Evolutionary conservation across 2,113 vertebrate genomes (phyloP).

Genomic region (Sorex fumeus): DNA sequence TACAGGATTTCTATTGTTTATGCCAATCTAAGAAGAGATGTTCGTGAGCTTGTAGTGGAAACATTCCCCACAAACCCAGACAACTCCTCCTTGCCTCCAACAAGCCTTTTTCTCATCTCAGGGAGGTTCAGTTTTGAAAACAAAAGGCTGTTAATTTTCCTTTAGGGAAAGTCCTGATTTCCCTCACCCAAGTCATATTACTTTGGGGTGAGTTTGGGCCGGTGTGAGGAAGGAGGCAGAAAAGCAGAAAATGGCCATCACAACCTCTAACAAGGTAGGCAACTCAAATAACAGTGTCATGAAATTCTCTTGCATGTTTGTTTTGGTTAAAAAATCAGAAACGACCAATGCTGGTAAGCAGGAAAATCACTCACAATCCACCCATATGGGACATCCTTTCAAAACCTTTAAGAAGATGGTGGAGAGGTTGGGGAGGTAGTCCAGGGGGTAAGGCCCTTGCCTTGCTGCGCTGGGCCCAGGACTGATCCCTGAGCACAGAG

Average conservation of each 20-base stretch:
- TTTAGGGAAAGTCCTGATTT: slow-evolving; percentile 14
- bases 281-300: background rate
- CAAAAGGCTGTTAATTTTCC: slow-evolving; percentile 39
- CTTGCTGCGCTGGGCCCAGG: no score
- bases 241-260: background rate
- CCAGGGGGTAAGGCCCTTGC: no score
- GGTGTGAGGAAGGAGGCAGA: background rate
- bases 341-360: background rate
- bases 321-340: slow-evolving; percentile 26
- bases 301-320: background rate
- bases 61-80: background rate
- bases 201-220: background rate
- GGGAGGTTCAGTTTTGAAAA: slow-evolving; percentile 3
- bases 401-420: background rate
- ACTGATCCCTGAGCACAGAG: no score
- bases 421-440: background rate
- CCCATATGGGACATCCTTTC: no score
- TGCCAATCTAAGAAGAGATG: background rate
- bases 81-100: background rate
- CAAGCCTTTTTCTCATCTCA: slow-evolving; percentile 15
- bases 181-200: background rate
- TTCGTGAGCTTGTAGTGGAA: background rate
- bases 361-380: background rate
- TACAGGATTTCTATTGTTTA: background rate
- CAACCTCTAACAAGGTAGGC: background rate